Conservation (phyloP, 2,888 invertebrate genomes). For the Machimus rusticus region DNA sequence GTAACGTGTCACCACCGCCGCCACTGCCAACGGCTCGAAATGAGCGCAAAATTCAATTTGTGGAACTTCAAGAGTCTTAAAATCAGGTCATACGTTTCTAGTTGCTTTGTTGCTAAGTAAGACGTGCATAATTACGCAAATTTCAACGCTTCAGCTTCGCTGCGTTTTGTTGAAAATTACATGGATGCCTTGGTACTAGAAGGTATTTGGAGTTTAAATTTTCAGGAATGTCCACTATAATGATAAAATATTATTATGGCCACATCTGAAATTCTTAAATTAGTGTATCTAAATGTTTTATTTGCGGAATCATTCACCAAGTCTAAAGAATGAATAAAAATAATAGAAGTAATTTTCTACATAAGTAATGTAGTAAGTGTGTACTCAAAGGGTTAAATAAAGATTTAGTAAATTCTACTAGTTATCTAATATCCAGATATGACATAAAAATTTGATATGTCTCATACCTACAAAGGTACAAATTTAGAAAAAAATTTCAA, state of each 20-base stretch:
- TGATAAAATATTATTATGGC: not conserved
- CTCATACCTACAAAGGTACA: too few species aligned
- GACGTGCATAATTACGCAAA: not conserved
- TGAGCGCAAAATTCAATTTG: not conserved
- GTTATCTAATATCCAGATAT: too few species aligned
- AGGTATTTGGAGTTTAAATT: not conserved
- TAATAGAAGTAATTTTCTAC: too few species aligned
- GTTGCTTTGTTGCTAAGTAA: not conserved
- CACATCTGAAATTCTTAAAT: too few species aligned
- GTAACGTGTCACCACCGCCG: not conserved
- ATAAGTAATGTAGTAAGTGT: too few species aligned
- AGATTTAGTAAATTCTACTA: too few species aligned
- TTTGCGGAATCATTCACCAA: too few species aligned
- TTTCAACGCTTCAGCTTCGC: not conserved
- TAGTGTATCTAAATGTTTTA: too few species aligned
- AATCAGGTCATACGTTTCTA: not conserved
- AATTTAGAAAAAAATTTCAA: too few species aligned
- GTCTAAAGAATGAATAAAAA: too few species aligned
- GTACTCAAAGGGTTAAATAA: too few species aligned
- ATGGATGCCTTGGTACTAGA: not conserved
- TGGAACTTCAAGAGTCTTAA: not conserved
- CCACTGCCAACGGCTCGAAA: not conserved
- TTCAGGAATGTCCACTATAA: not conserved
- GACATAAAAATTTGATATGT: too few species aligned
- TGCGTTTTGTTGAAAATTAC: not conserved